phyloP scores from a whole-genome alignment of 2,113 vertebrate genomes.

The Alosa alosa region DNA sequence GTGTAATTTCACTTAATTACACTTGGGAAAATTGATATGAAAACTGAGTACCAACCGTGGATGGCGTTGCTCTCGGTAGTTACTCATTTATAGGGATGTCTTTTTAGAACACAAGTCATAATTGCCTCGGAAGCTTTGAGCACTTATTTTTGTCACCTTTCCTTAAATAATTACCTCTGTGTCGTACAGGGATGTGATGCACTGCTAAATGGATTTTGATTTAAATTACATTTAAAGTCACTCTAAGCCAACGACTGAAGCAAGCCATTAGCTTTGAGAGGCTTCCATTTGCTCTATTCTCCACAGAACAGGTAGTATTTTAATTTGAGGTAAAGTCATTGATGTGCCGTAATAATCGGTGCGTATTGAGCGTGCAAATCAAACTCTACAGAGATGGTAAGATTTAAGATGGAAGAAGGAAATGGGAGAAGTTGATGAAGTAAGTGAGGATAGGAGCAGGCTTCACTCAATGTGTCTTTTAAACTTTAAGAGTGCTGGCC shows the following conservation, averaged over 20 bases:
- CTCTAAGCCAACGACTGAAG: conserved; percentile 28
- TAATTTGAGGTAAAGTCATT: neutral
- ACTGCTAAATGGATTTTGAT: conserved; percentile 53
- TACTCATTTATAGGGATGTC: conserved; percentile 51
- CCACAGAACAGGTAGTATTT: neutral
- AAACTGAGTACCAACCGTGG: conserved; percentile 35
- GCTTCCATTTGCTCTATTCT: neutral
- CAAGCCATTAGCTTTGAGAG: neutral
- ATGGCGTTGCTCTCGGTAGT: conserved; percentile 35
- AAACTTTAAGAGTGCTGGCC: too few relatives aligned
- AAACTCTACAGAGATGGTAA: neutral
- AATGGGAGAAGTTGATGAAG: too few relatives aligned
- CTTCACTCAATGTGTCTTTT: too few relatives aligned
- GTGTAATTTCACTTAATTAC: conserved; percentile 48
- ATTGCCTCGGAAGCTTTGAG: conserved; percentile 52
- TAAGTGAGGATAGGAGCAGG: too few relatives aligned
- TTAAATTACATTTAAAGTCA: conserved; percentile 50
- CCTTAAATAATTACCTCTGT: conserved; percentile 52
- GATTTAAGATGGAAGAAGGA: too few relatives aligned
- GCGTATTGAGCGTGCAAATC: neutral
- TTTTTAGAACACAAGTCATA: conserved; percentile 57
- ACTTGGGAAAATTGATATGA: conserved; percentile 29
- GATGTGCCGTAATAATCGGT: neutral
- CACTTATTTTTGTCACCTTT: conserved; percentile 37
- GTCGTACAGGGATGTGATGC: conserved; percentile 47